Base-by-base conservation (phyloP, 2,113 vertebrate genomes). In the Rallus limicola region DNA sequence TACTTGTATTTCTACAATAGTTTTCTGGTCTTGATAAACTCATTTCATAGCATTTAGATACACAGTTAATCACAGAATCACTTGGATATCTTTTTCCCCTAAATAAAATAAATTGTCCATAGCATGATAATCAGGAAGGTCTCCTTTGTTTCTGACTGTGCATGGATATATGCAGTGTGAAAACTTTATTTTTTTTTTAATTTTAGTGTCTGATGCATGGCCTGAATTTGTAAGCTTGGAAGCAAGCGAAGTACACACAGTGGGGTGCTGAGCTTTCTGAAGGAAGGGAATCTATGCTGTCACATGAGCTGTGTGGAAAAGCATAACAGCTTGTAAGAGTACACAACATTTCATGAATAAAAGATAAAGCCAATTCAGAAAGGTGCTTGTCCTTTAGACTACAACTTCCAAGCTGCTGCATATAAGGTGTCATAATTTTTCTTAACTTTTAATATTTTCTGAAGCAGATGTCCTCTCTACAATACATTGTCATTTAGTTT, bases 271-370 rank as follows among this genome's bases (percentile, higher is more conserved):
- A 93, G n/a, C 24, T 95, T 94, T 90, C 71, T 82, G 38, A 69
- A 94, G 58, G 52, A 95, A 97, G 59, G 52, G 40, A 88, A 94
- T 92, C 76, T 75, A 10, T 89, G 62, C 78, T 94, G 82, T 88
- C 95, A 86, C n/a, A 86, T 78, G 52, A 96, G 33, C 62, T 96
- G 60, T 90, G 67, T 82, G 63, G 58, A 95, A 93, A 97, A 69
- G 84, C 14, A 71, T 74, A 93, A 85, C 56, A 72, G 52, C 36
- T 96, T 96, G 70, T 87, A 94, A 92, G 96, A 94, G 36, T 79
- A 81, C 31, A 90, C 48, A 68, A 9, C 6, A 38, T 36, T 93
- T 93, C 63, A 95, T 97, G 92, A 97, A 97, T 96, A 96, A 98
- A 97, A 95, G 71, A 97, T 96, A 86, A 96, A 78, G 21, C 29